Evolutionary conservation across 2,797 vertebrate genomes (phyloP), one percentile per base, ranked within the genome.

Genomic region (Allobates femoralis): DNA sequence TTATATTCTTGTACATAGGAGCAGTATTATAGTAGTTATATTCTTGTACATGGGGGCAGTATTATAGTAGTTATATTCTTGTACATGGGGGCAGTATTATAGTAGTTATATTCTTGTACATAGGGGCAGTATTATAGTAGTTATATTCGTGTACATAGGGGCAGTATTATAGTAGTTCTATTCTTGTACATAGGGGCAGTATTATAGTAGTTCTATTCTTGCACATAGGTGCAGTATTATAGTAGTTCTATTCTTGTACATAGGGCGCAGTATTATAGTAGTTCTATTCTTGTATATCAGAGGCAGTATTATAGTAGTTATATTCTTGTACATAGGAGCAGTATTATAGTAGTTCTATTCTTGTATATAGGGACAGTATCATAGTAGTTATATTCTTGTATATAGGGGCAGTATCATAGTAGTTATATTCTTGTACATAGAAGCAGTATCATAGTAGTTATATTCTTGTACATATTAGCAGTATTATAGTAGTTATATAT

Each of bases 321-420:
- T 64, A 64, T 64, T 64, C 60, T 30, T 64, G 26, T 30, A 16
- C 3, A 64, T 30, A 64, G n/a, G n/a, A n/a, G n/a, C n/a, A n/a
- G n/a, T n/a, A n/a, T n/a, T n/a, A n/a, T n/a, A n/a, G n/a, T n/a
- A n/a, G n/a, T n/a, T n/a, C n/a, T 60, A 67, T 67, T 67, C 66
- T 69, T 37, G 32, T 69, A 37, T 8, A 69, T 30, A 64, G 62
- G 62, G 3, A 28, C 26, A 64, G 62, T 64, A 64, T 64, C 30
- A 64, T 64, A 66, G 64, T 32, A 66, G 64, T 66, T 32, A 18
- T 66, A 66, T 66, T 66, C 64, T 66, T 66, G 64, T 66, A 32
- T 16, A 66, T 32, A 66, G 15, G 64, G 5, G 30, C 30, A 67
- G 64, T 67, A 67, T 67, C 32, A 66, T 66, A 66, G 64, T 32